Evolutionary conservation across 2,113 vertebrate species (phyloP).

Genomic region (Pelobates fuscus): DNA sequence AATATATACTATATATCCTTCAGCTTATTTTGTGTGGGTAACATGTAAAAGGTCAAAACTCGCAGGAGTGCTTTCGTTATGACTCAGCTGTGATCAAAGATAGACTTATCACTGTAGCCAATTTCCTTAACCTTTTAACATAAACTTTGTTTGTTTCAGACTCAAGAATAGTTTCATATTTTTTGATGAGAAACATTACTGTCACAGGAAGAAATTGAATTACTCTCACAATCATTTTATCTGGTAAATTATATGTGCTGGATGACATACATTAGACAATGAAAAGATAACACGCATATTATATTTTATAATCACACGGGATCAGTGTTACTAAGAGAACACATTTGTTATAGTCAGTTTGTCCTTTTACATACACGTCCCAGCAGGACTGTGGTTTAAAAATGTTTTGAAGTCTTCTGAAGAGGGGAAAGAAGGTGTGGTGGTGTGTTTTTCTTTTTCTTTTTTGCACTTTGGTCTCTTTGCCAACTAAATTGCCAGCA

Average conservation of each 20-base stretch:
- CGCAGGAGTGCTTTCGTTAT: slow-evolving; percentile 74
- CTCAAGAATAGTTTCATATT: slow-evolving; percentile 34
- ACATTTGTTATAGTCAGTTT: background rate
- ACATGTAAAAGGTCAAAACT: slow-evolving; percentile 76
- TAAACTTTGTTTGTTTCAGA: slow-evolving; percentile 40
- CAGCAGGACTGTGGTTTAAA: background rate
- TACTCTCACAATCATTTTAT: background rate
- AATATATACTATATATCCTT: background rate
- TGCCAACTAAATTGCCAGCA: too few relatives aligned
- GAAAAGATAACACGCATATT: background rate
- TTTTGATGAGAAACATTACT: slow-evolving; percentile 37
- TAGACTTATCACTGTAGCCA: slow-evolving; percentile 70
- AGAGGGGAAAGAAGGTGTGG: background rate
- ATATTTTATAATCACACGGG: background rate
- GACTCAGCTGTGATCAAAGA: slow-evolving; percentile 75
- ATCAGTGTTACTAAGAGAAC: background rate
- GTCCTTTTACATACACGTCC: background rate
- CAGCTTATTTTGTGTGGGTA: slow-evolving; percentile 44
- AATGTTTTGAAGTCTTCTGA: background rate
- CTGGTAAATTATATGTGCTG: background rate
- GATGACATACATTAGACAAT: too few relatives aligned
- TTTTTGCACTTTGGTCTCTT: background rate
- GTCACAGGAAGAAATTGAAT: slow-evolving; percentile 25
- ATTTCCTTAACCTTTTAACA: slow-evolving; percentile 70
- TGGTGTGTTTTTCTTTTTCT: background rate